Evolutionary conservation across 2,797 vertebrate species (phyloP).

Genomic region (Propithecus deckenii): DNA sequence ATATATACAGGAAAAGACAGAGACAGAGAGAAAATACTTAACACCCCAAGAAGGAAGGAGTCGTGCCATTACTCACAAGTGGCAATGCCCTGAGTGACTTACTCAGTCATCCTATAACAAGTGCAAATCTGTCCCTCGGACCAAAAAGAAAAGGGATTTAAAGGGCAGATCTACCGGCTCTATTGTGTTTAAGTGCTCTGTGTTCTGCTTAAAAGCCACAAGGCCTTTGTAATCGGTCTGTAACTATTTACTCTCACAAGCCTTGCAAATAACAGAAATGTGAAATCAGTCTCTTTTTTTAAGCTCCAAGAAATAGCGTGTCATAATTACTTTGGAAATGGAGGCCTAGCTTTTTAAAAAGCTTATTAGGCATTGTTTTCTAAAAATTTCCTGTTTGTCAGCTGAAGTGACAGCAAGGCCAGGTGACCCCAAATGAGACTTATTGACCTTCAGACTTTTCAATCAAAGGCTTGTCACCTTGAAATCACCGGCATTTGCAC

Average conservation of each 20-base stretch:
- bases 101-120: slow-evolving; percentile 62
- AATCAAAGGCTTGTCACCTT: slow-evolving; percentile 36
- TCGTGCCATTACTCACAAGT: background rate
- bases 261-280: slow-evolving; percentile 34
- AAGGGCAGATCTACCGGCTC: slow-evolving; percentile 17
- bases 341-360: background rate
- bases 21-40: slow-evolving; percentile 65
- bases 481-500: background rate
- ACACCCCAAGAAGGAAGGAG: slow-evolving; percentile 67
- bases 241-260: background rate
- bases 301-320: background rate
- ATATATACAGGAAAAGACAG: slow-evolving; percentile 65
- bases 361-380: background rate
- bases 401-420: background rate
- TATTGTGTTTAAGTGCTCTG: background rate
- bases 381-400: background rate
- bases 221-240: background rate
- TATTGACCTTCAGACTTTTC: background rate
- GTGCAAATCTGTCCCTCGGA: slow-evolving; percentile 43
- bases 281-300: slow-evolving; percentile 33
- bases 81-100: slow-evolving; percentile 56
- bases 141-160: slow-evolving; percentile 30
- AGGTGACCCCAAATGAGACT: slow-evolving; percentile 3
- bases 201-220: slow-evolving; percentile 4
- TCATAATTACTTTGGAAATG: slow-evolving; percentile 31